Conservation (phyloP, 2,888 invertebrate genomes). For the Peribatodes rhomboidaria region DNA sequence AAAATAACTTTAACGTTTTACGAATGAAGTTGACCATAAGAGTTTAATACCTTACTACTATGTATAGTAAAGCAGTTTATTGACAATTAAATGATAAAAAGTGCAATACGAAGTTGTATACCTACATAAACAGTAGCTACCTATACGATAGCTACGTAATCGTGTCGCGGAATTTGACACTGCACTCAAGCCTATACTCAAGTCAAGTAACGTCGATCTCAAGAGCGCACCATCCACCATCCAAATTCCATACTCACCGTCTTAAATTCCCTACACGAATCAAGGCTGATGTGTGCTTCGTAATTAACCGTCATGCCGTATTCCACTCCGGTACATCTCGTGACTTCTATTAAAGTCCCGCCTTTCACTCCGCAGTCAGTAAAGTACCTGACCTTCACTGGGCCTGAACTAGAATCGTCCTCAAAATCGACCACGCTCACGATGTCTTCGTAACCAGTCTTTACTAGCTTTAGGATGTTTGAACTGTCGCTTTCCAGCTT, state of each 20-base stretch:
- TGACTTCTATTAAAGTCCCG: conserved; percentile 76
- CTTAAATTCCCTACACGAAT: conserved; percentile 84
- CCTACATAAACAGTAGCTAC: no score
- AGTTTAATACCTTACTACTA: no score
- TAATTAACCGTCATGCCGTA: conserved; percentile 89
- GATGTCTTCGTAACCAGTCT: conserved; percentile 92
- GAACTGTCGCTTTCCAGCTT: conserved; percentile 93
- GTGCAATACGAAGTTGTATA: no score
- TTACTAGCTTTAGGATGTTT: conserved; percentile 94
- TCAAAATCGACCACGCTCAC: conserved; percentile 88
- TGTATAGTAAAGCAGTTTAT: no score
- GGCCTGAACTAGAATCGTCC: conserved; percentile 87
- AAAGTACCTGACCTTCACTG: conserved; percentile 89
- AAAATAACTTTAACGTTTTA: no score
- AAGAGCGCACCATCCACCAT: conserved; percentile 2
- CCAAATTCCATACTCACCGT: conserved; percentile 60
- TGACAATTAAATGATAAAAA: no score
- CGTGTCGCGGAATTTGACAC: background rate
- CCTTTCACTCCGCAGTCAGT: conserved; percentile 89
- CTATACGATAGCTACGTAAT: background rate
- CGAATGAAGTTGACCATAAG: no score
- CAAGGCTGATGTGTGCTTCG: conserved; percentile 87
- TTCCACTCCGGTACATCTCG: conserved; percentile 87
- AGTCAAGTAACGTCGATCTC: conserved; percentile 9
- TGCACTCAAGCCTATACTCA: conserved; percentile 1